Conservation (phyloP, 2,113 vertebrate genomes). For the Daboia siamensis region DNA sequence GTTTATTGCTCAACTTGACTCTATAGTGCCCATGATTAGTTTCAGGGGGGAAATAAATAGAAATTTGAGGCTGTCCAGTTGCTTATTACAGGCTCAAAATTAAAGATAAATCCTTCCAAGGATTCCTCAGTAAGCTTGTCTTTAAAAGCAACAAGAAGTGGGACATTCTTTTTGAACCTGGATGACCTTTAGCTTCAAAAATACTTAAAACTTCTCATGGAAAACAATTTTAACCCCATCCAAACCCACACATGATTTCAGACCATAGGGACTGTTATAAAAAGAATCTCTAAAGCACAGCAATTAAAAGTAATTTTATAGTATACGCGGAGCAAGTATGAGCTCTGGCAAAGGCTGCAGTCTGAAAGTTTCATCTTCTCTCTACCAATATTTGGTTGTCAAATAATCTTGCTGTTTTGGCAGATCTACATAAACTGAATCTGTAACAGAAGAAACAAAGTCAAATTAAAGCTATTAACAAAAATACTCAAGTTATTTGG, state of each 20-base stretch:
- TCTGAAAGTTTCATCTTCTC: conserved; percentile 48
- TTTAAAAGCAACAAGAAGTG: conserved; percentile 24
- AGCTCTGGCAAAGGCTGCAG: conserved; percentile 58
- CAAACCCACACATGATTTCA: conserved; percentile 52
- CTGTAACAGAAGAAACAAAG: conserved; percentile 67
- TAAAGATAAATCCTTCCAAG: conserved; percentile 29
- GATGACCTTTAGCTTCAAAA: conserved; percentile 36
- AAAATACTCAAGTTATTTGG: not conserved
- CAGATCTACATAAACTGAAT: conserved; percentile 92
- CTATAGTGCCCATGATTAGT: conserved; percentile 53
- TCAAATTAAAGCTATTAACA: not conserved
- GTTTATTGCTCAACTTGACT: conserved; percentile 61
- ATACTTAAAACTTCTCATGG: conserved; percentile 37
- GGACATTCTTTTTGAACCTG: not conserved
- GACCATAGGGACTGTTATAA: conserved; percentile 65
- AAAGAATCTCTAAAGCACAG: conserved; percentile 62
- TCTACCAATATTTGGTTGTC: conserved; percentile 76
- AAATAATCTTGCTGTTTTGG: conserved; percentile 74
- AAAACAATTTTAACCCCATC: conserved; percentile 33
- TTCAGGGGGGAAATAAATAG: conserved; percentile 52
- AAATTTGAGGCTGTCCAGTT: conserved; percentile 33
- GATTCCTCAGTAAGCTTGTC: conserved; percentile 26
- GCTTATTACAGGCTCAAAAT: conserved; percentile 27
- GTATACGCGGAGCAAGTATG: conserved; percentile 56
- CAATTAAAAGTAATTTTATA: conserved; percentile 55